A percentile compares a stretch with the other conserved stretches of the same genome.
Evolutionary conservation across 1,140 invertebrate species (phyloP).

Genomic region (Atta cephalotes): DNA sequence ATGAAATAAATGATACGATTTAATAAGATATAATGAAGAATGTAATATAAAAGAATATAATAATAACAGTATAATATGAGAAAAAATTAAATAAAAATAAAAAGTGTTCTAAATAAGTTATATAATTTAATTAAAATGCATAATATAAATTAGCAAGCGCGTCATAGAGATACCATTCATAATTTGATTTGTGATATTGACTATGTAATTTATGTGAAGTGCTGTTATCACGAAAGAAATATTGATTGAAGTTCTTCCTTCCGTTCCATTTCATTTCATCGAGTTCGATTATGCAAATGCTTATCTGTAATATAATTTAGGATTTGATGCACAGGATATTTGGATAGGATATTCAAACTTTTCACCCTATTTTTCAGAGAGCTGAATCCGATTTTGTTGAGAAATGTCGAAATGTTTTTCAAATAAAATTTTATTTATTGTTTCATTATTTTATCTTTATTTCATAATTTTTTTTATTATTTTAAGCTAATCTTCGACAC

Average conservation of each 20-base stretch:
- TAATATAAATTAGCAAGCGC: neutral
- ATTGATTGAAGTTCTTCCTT: constrained; percentile 26
- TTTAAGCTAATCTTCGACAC: neutral
- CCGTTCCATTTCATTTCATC: constrained; percentile 40
- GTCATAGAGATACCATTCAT: neutral
- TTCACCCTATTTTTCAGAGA: neutral
- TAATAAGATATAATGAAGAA: too few relatives aligned
- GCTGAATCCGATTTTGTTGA: neutral
- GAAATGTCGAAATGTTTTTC: neutral
- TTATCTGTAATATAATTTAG: constrained; percentile 6
- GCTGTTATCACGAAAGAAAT: neutral
- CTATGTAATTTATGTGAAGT: constrained; percentile 27
- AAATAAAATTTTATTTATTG: neutral
- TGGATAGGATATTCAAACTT: neutral
- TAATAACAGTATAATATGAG: neutral
- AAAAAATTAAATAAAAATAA: neutral
- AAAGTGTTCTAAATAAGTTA: neutral
- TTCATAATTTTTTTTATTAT: neutral
- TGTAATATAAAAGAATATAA: neutral
- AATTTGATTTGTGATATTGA: constrained; percentile 3
- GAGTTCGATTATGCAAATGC: constrained; percentile 37
- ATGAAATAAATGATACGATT: too few relatives aligned
- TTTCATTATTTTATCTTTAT: neutral
- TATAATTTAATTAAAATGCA: neutral
- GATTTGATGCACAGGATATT: neutral